phyloP scores from a whole-genome alignment of 2,888 invertebrate genomes.

The Synanthedon vespiformis region DNA sequence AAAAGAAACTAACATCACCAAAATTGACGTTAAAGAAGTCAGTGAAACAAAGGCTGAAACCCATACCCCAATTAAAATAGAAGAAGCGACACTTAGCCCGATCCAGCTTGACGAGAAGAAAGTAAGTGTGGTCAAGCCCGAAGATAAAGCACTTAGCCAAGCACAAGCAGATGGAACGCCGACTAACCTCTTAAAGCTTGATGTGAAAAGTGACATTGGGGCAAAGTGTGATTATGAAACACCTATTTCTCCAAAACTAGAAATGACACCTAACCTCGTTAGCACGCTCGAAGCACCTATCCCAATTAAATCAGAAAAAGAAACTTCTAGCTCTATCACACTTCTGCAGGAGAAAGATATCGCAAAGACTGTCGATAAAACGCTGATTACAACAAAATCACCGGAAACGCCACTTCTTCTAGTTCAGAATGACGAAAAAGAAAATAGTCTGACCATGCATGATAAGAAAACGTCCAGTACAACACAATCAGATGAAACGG shows the following conservation, averaged over 20 bases:
- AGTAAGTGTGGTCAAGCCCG: not conserved
- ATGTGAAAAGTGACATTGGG: not conserved
- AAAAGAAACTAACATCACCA: too few species aligned
- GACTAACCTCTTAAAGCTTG: not conserved
- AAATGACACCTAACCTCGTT: not conserved
- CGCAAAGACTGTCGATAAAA: not conserved
- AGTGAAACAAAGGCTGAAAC: too few species aligned
- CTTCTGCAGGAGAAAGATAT: not conserved
- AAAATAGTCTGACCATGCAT: not conserved
- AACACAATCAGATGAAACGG: not conserved
- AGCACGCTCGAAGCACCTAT: too few species aligned
- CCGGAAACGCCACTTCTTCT: not conserved
- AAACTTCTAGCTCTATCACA: not conserved
- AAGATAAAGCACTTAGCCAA: slow-evolving; percentile 1
- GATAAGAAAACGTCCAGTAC: not conserved
- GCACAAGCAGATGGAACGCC: not conserved
- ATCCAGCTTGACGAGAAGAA: not conserved
- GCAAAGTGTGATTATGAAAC: not conserved
- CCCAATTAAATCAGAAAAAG: not conserved
- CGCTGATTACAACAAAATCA: not conserved
- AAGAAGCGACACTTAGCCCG: too few species aligned
- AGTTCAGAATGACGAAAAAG: not conserved
- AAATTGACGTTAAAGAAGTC: too few species aligned
- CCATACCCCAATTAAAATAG: not conserved
- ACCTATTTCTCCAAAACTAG: not conserved